phyloP scores from a whole-genome alignment of 1,140 invertebrate species.

The Pseudobourletiella spinata region DNA sequence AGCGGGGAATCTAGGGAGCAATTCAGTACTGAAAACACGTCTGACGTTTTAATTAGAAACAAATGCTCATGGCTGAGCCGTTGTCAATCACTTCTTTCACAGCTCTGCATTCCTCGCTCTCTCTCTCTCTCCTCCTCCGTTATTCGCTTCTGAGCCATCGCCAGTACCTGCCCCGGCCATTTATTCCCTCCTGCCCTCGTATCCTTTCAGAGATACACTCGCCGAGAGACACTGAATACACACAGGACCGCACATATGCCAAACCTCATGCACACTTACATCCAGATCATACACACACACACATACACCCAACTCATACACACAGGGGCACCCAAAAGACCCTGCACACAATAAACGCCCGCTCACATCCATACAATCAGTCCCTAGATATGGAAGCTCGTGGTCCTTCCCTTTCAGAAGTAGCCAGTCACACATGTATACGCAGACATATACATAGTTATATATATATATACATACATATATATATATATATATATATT shows the following conservation, averaged over 20 bases:
- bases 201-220: not conserved
- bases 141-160: not conserved
- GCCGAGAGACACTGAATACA: not conserved
- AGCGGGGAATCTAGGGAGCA: constrained; percentile 23
- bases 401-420: no score
- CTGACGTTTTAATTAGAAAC: constrained; percentile 38
- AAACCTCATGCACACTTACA: not conserved
- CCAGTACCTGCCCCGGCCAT: constrained; percentile 11
- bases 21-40: constrained; percentile 31
- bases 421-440: no score
- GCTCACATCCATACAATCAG: no score
- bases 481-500: no score
- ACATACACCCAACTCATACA: no score
- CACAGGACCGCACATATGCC: not conserved
- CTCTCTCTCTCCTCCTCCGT: not conserved
- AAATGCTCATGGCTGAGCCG: constrained; percentile 33
- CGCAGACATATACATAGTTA: no score
- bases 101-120: constrained; percentile 20
- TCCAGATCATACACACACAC: not conserved
- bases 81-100: constrained; percentile 35
- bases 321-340: no score
- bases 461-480: no score
- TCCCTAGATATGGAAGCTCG: no score
- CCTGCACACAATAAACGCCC: no score
- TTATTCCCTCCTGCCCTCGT: not conserved